phyloP scores from a whole-genome alignment of 2,888 invertebrate genomes.

The Torymus auratus region DNA sequence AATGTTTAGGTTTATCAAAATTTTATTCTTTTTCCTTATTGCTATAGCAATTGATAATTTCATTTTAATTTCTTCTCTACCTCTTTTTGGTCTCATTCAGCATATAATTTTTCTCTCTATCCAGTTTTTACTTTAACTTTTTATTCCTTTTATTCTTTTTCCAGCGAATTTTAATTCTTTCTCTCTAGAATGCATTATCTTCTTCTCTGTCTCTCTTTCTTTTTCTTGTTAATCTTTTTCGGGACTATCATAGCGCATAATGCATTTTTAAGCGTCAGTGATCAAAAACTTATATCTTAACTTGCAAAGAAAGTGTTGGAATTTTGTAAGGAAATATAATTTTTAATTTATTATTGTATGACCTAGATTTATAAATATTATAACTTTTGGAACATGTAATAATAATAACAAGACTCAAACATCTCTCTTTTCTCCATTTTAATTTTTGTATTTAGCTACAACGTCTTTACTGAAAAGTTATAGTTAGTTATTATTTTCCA shows the following conservation, averaged over 20 bases:
- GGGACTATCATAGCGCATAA: conserved; percentile 35
- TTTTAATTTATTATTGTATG: too few species aligned
- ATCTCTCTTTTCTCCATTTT: too few species aligned
- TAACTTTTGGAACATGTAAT: too few species aligned
- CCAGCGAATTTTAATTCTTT: conserved; percentile 45
- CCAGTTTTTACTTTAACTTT: conserved; percentile 23
- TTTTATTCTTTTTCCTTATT: conserved; percentile 13
- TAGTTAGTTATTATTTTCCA: too few species aligned
- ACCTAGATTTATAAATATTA: too few species aligned
- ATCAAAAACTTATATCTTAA: conserved; percentile 55
- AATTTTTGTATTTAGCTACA: too few species aligned
- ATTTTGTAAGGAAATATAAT: too few species aligned
- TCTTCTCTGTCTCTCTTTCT: conserved; percentile 7
- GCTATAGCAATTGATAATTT: conserved; percentile 44
- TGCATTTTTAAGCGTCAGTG: conserved; percentile 54
- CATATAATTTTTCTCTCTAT: conserved; percentile 52
- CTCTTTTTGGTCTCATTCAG: conserved; percentile 32
- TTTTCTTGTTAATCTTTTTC: conserved; percentile 16
- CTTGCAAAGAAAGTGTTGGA: background rate
- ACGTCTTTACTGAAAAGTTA: too few species aligned
- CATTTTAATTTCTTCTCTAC: conserved; percentile 43
- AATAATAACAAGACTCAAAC: too few species aligned
- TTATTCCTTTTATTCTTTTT: conserved; percentile 33
- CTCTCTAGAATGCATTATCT: conserved; percentile 41
- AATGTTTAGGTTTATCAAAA: conserved; percentile 28